Conservation (phyloP, 2,113 vertebrate genomes). For the Clarias gariepinus region DNA sequence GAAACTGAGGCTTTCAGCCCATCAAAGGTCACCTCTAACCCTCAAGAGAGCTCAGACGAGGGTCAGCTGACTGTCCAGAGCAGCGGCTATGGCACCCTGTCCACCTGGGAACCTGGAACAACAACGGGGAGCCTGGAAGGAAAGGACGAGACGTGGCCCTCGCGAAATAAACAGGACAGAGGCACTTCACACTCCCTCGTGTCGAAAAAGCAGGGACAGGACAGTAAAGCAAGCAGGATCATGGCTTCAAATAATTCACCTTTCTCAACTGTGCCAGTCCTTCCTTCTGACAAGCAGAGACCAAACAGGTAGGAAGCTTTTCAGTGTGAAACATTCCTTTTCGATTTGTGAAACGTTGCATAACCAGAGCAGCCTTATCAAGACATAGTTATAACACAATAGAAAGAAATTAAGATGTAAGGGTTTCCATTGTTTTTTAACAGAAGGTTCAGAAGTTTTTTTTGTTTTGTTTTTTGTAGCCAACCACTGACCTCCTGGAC, state of each 20-base stretch:
- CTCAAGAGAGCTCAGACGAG: slow-evolving; percentile 59
- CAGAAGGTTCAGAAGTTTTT: background rate
- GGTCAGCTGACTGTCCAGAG: slow-evolving; percentile 72
- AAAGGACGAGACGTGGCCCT: slow-evolving; percentile 48
- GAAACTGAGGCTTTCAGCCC: slow-evolving; percentile 42
- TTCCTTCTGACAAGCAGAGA: slow-evolving; percentile 25
- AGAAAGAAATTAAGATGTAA: background rate
- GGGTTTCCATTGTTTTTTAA: background rate
- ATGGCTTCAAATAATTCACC: slow-evolving; percentile 33
- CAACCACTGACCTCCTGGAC: slow-evolving; percentile 91
- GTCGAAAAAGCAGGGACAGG: slow-evolving; percentile 31
- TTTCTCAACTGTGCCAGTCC: background rate
- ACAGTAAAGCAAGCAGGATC: slow-evolving; percentile 38
- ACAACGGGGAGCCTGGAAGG: slow-evolving; percentile 34
- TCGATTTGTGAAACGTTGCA: background rate
- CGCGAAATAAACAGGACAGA: slow-evolving; percentile 46
- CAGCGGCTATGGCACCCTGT: slow-evolving; percentile 85
- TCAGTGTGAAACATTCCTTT: background rate
- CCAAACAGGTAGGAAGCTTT: slow-evolving; percentile 37
- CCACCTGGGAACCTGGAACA: slow-evolving; percentile 68
- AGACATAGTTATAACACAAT: background rate
- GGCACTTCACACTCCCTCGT: background rate
- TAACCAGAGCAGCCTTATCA: background rate
- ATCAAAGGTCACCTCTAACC: slow-evolving; percentile 63
- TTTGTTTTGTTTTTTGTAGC: slow-evolving; percentile 49